Percentiles rank a stretch among this genome's conserved stretches.
Conservation (phyloP, 2,888 invertebrate genomes). For the Ceratothoa steindachneri region DNA sequence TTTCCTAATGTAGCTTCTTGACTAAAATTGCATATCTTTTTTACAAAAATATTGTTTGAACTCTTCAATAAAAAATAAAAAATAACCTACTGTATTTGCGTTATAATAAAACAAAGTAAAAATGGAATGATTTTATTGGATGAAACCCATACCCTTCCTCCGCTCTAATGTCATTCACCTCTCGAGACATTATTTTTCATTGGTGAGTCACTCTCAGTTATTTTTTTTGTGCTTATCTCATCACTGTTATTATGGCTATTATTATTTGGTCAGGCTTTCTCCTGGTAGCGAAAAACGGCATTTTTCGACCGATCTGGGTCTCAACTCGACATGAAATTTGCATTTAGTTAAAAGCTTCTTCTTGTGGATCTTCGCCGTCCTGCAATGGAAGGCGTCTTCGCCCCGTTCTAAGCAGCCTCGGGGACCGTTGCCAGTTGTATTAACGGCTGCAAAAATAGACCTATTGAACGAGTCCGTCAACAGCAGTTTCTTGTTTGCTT, state of each 20-base stretch:
- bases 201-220: not conserved
- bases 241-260: not conserved
- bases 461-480: not conserved
- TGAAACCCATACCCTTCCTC: not conserved
- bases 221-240: no score
- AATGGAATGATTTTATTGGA: not conserved
- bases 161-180: not conserved
- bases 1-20: no score
- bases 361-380: no score
- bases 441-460: not conserved
- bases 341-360: conserved; percentile 8
- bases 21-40: no score
- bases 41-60: no score
- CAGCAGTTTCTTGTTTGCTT: not conserved
- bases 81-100: not conserved
- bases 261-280: not conserved
- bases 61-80: not conserved
- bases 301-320: not conserved
- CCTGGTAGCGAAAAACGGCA: not conserved
- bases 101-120: not conserved
- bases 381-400: no score
- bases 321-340: not conserved
- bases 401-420: not conserved
- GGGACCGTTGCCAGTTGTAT: not conserved
- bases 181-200: not conserved